Conservation (phyloP, 1,140 invertebrate species). For the Homalodisca vitripennis region DNA sequence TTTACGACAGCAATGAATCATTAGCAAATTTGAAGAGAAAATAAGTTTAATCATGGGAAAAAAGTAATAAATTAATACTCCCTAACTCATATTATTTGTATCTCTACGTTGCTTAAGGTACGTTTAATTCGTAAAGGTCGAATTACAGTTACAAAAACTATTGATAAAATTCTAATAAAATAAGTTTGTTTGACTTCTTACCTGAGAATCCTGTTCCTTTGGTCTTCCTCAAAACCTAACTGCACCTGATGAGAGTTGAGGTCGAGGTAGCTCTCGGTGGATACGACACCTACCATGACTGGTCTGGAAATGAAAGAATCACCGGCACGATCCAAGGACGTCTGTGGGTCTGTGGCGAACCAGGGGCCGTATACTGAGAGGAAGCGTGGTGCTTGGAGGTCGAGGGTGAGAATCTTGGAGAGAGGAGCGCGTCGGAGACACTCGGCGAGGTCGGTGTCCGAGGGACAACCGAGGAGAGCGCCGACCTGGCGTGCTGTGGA, state of each 20-base stretch:
- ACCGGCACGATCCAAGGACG: conserved; percentile 64
- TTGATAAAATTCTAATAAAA: background rate
- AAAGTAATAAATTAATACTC: no score
- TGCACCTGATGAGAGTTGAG: conserved; percentile 73
- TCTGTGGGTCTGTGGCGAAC: conserved; percentile 53
- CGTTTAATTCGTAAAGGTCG: background rate
- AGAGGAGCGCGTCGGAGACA: background rate
- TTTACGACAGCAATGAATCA: no score
- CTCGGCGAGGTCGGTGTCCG: background rate
- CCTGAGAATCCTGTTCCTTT: conserved; percentile 41
- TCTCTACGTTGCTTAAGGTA: background rate
- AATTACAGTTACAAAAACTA: background rate
- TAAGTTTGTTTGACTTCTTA: conserved; percentile 27
- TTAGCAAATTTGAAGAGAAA: no score
- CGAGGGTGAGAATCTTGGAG: conserved; percentile 49
- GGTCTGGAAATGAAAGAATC: conserved; percentile 68
- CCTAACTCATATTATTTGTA: background rate
- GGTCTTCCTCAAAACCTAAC: conserved; percentile 65
- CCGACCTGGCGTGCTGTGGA: conserved; percentile 68
- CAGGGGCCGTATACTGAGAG: conserved; percentile 61
- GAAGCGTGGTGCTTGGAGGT: conserved; percentile 43
- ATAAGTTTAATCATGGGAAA: no score
- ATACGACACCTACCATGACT: conserved; percentile 66
- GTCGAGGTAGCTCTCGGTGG: conserved; percentile 72
- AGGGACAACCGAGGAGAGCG: conserved; percentile 62